Conservation (phyloP, 2,113 vertebrate genomes). For the Tympanuchus pallidicinctus region DNA sequence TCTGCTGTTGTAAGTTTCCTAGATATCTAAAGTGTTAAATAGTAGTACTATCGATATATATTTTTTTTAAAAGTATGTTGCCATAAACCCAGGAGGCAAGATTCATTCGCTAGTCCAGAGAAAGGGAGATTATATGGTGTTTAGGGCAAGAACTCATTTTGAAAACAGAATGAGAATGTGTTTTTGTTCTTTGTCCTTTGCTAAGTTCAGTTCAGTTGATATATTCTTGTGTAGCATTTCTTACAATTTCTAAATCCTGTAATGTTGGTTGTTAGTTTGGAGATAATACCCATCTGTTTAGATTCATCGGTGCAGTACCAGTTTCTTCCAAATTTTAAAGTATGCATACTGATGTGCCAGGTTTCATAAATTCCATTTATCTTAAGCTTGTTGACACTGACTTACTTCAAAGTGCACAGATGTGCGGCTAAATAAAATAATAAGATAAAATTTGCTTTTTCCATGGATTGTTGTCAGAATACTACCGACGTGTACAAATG, state of each 20-base stretch:
- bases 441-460: neutral
- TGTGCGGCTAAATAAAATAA: slow-evolving; percentile 13
- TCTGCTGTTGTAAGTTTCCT: neutral
- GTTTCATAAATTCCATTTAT: neutral
- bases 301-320: neutral
- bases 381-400: neutral
- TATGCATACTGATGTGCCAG: neutral
- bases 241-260: neutral
- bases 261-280: neutral
- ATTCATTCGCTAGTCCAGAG: neutral
- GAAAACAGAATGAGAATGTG: neutral
- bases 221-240: neutral
- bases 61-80: neutral
- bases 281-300: neutral
- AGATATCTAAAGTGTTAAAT: neutral
- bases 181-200: neutral
- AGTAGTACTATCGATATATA: neutral
- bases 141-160: neutral
- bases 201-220: neutral
- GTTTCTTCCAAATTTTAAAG: neutral
- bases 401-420: neutral
- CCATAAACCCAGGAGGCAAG: neutral
- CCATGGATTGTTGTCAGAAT: neutral
- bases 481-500: neutral
- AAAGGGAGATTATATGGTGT: neutral